A percentile compares a stretch with the other conserved stretches of the same genome.
Evolutionary conservation across 1,140 invertebrate genomes (phyloP).

Genomic region (Heliconius nattereri): DNA sequence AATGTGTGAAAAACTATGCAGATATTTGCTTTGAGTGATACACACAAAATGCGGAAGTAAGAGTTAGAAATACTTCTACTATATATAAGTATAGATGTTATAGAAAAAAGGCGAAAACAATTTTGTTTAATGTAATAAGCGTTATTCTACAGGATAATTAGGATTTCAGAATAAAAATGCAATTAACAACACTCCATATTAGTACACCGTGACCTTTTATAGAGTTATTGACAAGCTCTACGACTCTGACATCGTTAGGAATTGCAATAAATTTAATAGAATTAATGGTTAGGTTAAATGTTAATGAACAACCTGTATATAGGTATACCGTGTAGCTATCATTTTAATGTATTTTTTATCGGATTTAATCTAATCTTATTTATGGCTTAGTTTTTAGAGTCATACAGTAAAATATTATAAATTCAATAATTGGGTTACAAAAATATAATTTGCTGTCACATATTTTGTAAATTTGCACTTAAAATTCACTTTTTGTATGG

Average conservation of each 20-base stretch:
- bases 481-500: no score
- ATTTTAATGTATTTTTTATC: not conserved
- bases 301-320: not conserved
- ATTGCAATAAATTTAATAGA: conserved; percentile 1
- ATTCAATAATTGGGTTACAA: no score
- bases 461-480: no score
- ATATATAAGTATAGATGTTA: not conserved
- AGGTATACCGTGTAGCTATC: not conserved
- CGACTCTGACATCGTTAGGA: conserved; percentile 4
- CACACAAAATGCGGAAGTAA: not conserved
- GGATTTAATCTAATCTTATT: not conserved
- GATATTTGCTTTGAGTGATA: not conserved
- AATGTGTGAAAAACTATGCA: not conserved
- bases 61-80: not conserved
- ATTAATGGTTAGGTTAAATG: not conserved
- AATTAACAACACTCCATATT: not conserved
- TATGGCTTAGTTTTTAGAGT: not conserved
- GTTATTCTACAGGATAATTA: not conserved
- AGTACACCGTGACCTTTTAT: not conserved
- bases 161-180: conserved; percentile 1
- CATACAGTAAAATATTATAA: not conserved
- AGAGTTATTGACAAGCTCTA: not conserved
- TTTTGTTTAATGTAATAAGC: not conserved
- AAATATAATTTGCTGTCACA: no score
- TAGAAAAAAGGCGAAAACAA: not conserved